Base-by-base conservation (phyloP, 2,888 invertebrate genomes). In the Cephalotes varians region DNA sequence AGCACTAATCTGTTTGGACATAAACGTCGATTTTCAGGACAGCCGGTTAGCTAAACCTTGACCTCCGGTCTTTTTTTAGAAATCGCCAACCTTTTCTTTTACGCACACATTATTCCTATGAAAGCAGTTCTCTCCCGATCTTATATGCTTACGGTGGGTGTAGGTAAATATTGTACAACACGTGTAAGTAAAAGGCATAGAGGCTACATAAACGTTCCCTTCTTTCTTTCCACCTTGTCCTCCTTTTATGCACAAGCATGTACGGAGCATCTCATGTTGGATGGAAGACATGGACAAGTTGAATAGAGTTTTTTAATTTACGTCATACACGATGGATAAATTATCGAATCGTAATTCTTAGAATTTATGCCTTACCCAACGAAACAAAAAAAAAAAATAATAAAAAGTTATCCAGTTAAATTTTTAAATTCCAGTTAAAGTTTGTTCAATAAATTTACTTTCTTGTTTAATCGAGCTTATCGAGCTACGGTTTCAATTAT, bases 131-230 rank as follows among this genome's bases (percentile, higher is more conserved):
- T 31, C 69, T 69, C 56, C 86, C 88, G 88, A 87, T 89, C 87
- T 89, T 92, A 91, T 88, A 91, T 91, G 87, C 91, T 92, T 90
- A 88, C 18, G 90, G 90, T 91, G 91, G 91, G 89, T 91, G 91
- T 91, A 91, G 90, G 92, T 91, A 92, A 93, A 93, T 90, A 93
- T 91, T 93, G 91, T 92, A 92, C 90, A 90, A 88, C 90, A 86
- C 89, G 91, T 88, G 90, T 92, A 90, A 92, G 91, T 90, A 89
- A 92, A 93, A 92, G 90, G 90, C 44, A 44, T 88, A 92, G n/a
- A n/a, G 92, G 90, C 91, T 92, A 92, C 91, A 92, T 90, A 93
- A 92, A 91, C 89, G 89, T 92, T 86, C 85, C 74, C 73, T 71
- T 49, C 28, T 83, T 87, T 85, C 82, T 74, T 80, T 72, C 73